phyloP scores from a whole-genome alignment of 2,113 vertebrate species.

The Lanius collurio region DNA sequence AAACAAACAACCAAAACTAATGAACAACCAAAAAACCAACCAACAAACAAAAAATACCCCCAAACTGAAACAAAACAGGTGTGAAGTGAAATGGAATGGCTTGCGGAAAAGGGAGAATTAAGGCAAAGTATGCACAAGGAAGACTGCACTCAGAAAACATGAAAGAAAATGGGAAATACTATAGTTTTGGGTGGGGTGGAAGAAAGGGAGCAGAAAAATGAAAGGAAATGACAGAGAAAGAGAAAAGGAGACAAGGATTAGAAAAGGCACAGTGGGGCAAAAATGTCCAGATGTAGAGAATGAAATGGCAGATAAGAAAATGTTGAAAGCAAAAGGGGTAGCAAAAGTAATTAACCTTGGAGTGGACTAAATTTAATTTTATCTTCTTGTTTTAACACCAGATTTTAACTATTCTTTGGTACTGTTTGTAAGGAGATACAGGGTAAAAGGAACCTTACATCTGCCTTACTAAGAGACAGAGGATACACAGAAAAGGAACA shows the following conservation, averaged over 20 bases:
- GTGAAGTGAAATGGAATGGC: background rate
- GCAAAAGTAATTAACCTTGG: background rate
- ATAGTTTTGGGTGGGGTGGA: accelerated
- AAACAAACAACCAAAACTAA: background rate
- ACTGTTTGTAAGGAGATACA: background rate
- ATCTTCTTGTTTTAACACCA: background rate
- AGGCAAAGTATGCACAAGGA: background rate
- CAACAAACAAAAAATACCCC: accelerated
- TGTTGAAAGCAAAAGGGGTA: background rate
- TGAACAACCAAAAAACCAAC: background rate
- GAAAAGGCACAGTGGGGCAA: background rate
- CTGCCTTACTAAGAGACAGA: background rate
- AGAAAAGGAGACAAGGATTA: background rate
- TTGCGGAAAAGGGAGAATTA: background rate
- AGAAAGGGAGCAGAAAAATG: background rate
- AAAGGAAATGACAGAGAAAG: background rate
- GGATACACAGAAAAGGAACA: background rate
- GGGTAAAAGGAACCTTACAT: background rate
- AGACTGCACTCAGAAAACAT: background rate
- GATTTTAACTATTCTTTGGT: background rate
- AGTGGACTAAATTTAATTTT: background rate
- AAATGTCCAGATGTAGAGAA: background rate
- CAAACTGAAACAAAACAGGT: background rate
- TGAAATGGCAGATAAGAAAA: background rate
- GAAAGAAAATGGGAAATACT: background rate